Percentiles rank a stretch among this genome's conserved stretches.
phyloP scores from a whole-genome alignment of 2,113 vertebrate genomes.

The Pseudorasbora parva region DNA sequence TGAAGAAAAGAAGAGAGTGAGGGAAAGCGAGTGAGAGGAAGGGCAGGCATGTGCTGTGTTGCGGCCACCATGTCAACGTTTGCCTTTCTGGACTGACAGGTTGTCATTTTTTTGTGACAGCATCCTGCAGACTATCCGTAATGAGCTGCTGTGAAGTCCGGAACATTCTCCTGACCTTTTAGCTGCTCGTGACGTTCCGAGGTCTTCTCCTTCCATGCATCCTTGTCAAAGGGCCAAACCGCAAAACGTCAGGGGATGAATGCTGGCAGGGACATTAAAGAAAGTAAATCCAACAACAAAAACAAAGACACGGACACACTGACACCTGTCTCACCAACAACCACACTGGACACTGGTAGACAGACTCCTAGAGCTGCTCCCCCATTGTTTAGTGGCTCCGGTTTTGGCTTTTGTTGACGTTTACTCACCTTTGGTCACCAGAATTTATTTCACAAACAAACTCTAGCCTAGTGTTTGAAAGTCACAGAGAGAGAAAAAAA shows the following conservation, averaged over 20 bases:
- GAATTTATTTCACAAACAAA: constrained; percentile 59
- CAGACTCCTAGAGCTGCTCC: constrained; percentile 43
- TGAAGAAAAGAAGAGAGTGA: constrained; percentile 25
- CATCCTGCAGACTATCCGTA: constrained; percentile 43
- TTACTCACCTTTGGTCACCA: constrained; percentile 68
- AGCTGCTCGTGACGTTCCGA: neutral
- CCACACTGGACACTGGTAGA: constrained; percentile 50
- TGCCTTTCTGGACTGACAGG: constrained; percentile 29
- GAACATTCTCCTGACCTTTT: constrained; percentile 57
- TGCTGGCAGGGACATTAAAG: constrained; percentile 58
- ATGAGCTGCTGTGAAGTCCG: constrained; percentile 53
- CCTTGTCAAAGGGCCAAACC: constrained; percentile 25
- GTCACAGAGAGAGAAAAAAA: constrained; percentile 17
- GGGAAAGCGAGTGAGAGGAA: constrained; percentile 3
- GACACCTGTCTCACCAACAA: constrained; percentile 60
- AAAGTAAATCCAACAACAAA: constrained; percentile 71
- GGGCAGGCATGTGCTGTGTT: constrained; percentile 25
- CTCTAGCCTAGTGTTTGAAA: constrained; percentile 29
- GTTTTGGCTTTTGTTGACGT: constrained; percentile 57
- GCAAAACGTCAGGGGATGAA: constrained; percentile 9
- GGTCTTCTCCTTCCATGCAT: constrained; percentile 36
- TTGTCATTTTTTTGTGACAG: constrained; percentile 49
- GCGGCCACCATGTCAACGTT: constrained; percentile 46
- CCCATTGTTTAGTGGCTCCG: constrained; percentile 53
- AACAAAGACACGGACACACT: constrained; percentile 68